Conservation (phyloP, 1,140 invertebrate species). For the Rhysida immarginata region DNA sequence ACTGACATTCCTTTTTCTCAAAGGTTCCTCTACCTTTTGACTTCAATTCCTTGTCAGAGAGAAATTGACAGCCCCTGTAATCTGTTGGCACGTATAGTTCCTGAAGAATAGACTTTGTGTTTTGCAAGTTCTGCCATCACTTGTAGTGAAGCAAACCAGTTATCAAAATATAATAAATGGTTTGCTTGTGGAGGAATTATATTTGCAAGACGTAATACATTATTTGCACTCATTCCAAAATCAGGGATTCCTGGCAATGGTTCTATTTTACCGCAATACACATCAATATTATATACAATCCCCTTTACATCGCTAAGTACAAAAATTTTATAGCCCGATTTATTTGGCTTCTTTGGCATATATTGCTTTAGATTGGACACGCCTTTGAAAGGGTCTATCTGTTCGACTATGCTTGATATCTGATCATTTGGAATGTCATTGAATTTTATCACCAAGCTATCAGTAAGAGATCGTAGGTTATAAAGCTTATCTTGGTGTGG, state of each 20-base stretch:
- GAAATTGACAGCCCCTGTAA: not conserved
- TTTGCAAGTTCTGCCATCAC: slow-evolving; percentile 14
- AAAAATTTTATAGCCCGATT: slow-evolving; percentile 20
- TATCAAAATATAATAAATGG: slow-evolving; percentile 19
- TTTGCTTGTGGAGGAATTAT: slow-evolving; percentile 14
- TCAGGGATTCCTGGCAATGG: slow-evolving; percentile 12
- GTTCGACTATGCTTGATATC: not conserved
- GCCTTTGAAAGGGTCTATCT: slow-evolving; percentile 15
- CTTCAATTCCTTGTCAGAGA: not conserved
- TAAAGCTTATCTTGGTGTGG: not conserved
- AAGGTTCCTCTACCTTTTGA: not conserved
- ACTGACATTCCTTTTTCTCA: not conserved
- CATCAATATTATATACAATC: slow-evolving; percentile 15
- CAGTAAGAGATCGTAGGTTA: not conserved
- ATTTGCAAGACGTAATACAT: slow-evolving; percentile 13
- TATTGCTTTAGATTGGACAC: slow-evolving; percentile 6
- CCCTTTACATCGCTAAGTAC: slow-evolving; percentile 10
- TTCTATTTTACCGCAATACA: slow-evolving; percentile 16
- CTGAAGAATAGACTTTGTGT: slow-evolving; percentile 10
- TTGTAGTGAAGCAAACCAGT: slow-evolving; percentile 17
- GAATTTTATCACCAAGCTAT: not conserved
- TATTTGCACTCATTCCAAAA: slow-evolving; percentile 15
- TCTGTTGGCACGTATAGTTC: slow-evolving; percentile 10
- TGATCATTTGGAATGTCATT: not conserved
- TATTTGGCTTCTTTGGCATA: slow-evolving; percentile 15